Percentiles rank a stretch among this genome's conserved stretches.
Conservation (phyloP, 2,113 vertebrate species). For the Oreamnos americanus region DNA sequence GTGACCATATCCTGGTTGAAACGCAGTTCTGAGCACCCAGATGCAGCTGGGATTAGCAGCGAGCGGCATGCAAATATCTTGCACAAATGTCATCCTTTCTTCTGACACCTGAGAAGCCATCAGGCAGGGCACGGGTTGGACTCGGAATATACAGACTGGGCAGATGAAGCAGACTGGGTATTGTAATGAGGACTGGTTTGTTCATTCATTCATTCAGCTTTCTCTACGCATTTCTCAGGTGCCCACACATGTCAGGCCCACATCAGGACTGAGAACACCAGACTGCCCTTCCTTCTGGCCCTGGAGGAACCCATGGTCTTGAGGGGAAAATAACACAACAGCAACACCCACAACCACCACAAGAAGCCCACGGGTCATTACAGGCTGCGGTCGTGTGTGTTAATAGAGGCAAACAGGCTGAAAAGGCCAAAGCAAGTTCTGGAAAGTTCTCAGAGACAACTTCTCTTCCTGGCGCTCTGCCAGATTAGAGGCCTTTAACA, state of each 20-base stretch:
- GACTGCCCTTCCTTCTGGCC: background rate
- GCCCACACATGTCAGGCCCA: too few species aligned
- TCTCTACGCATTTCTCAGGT: accelerated
- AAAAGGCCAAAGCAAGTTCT: background rate
- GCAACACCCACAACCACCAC: accelerated
- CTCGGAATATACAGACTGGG: background rate
- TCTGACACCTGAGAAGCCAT: accelerated
- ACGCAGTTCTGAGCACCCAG: background rate
- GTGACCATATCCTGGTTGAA: background rate
- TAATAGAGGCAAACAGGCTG: background rate
- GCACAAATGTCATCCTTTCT: accelerated
- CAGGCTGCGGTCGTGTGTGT: background rate
- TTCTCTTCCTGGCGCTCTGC: background rate
- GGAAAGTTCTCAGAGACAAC: background rate
- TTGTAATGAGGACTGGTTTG: accelerated
- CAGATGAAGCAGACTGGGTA: background rate
- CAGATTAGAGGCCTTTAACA: background rate
- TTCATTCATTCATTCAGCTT: background rate
- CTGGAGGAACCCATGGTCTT: background rate
- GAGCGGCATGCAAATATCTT: accelerated
- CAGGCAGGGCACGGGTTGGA: accelerated
- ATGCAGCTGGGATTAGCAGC: background rate
- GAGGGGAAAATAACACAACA: background rate
- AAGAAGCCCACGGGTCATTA: accelerated
- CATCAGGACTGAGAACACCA: accelerated